These are phyloP conservation scores for Hydropsyche betteni DNA, from an alignment of 2,888 invertebrate genomes.

Conservation along the genomic window DNA sequence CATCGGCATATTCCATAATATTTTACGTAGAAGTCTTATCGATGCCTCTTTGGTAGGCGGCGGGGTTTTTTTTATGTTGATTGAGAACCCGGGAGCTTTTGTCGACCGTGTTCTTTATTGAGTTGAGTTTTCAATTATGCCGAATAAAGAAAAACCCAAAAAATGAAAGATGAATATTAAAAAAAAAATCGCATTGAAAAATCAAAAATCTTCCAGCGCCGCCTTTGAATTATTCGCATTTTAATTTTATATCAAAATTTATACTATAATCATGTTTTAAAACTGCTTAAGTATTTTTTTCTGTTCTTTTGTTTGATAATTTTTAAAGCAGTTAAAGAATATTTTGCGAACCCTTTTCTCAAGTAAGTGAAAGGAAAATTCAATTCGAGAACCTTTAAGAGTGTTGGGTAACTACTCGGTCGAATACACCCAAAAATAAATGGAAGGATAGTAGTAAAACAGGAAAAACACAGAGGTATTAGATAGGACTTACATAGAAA, in stretches of 20 bases:
- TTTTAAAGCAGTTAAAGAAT: neutral
- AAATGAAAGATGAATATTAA: slow-evolving; percentile 2
- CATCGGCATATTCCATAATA: slow-evolving; percentile 44
- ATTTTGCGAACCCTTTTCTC: neutral
- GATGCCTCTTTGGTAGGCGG: slow-evolving; percentile 33
- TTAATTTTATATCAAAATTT: neutral
- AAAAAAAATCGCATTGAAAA: neutral
- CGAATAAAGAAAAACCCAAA: slow-evolving; percentile 16
- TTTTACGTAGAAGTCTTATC: slow-evolving; percentile 43
- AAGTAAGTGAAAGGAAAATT: slow-evolving; percentile 5
- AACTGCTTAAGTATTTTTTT: neutral
- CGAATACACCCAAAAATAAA: slow-evolving; percentile 4
- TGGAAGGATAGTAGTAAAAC: neutral
- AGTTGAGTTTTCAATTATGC: slow-evolving; percentile 16
- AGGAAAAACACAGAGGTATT: slow-evolving; percentile 7
- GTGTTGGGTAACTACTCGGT: slow-evolving; percentile 21
- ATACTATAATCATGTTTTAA: neutral
- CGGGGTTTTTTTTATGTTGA: slow-evolving; percentile 33
- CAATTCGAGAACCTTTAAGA: neutral
- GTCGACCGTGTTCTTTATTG: slow-evolving; percentile 16
- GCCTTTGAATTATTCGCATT: neutral
- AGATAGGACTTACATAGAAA: neutral
- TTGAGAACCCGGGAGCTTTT: slow-evolving; percentile 22
- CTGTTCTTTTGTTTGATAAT: neutral
- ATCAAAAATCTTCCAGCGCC: too few species aligned